Evolutionary conservation across 2,113 vertebrate genomes (phyloP), one percentile per base, ranked within the genome.

Genomic region (Sphyrna mokarran): DNA sequence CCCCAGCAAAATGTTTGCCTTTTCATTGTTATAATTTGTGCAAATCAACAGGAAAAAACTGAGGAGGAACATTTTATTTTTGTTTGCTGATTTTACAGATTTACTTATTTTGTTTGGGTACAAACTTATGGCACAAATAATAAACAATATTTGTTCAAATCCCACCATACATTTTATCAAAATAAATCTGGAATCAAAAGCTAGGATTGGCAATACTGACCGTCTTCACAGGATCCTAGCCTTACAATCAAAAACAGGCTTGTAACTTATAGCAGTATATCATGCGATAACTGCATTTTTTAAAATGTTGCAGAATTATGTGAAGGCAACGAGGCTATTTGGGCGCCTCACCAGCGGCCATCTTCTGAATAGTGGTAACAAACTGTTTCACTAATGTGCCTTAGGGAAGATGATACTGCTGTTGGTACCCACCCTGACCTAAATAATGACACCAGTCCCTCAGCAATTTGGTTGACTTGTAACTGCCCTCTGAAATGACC

Each of bases 281-380:
- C 37, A 33, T 83, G 37, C n/a, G 37, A 3, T 83, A 83, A 83
- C 80, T 83, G 14, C 16, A 83, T 20, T 37, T 76, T 76, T 33
- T 29, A 48, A 37, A 96, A 96, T 96, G 96, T 96, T 95, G 26
- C 95, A 99, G 99, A 98, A 99, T 96, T 99, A 98, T 0, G 97
- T 98, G 22, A 99, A 99, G 96, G 99, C 43, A 2, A 76, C 33
- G 72, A 76, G 48, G 48, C 48, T 54, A 54, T 54, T 54, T 54
- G 48, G 48, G 5, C 48, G 5, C 48, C 48, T 54, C 48, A 54
- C 48, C 5, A 54, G 3, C 48, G 48, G 48, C 48, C 48, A 76
- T 9, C 9, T 76, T 10, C 72, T 11, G 2, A 29, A 76, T 76
- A 11, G 29, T 76, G 6, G 26, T 26, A 72, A 72, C 4, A 9